These are phyloP conservation scores for Desoria tigrina DNA, from an alignment of 2,888 invertebrate genomes.

Conservation along the genomic window DNA sequence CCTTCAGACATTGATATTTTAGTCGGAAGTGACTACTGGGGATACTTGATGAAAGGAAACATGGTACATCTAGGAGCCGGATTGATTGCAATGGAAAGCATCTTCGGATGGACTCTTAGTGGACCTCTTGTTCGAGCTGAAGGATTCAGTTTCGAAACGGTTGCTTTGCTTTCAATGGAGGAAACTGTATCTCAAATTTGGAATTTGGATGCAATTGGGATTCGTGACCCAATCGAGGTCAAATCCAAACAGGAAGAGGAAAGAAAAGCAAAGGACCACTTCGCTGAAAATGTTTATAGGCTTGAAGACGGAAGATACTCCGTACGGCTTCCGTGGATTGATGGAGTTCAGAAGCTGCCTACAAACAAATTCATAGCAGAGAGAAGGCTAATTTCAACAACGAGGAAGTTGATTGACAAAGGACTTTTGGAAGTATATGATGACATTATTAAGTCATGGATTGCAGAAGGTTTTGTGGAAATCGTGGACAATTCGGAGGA, in stretches of 20 bases:
- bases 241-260: slow-evolving; percentile 29
- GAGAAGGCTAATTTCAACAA: slow-evolving; percentile 11
- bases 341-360: slow-evolving; percentile 54
- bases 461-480: slow-evolving; percentile 51
- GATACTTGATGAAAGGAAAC: slow-evolving; percentile 18
- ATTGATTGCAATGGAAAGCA: slow-evolving; percentile 7
- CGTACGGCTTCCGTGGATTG: slow-evolving; percentile 55
- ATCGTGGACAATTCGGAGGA: slow-evolving; percentile 40
- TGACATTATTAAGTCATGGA: slow-evolving; percentile 23
- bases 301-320: slow-evolving; percentile 54
- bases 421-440: slow-evolving; percentile 9
- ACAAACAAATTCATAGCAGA: slow-evolving; percentile 17
- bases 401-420: background rate
- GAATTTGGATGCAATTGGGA: slow-evolving; percentile 37
- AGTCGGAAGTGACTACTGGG: slow-evolving; percentile 14
- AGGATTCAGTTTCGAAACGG: no score
- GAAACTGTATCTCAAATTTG: slow-evolving; percentile 13
- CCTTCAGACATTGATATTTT: background rate
- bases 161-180: background rate
- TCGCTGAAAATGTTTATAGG: slow-evolving; percentile 50
- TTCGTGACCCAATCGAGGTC: slow-evolving; percentile 31
- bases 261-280: slow-evolving; percentile 16
- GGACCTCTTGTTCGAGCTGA: slow-evolving; percentile 49
- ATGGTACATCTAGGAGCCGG: slow-evolving; percentile 1
- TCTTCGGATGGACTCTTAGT: slow-evolving; percentile 10